Evolutionary conservation across 2,888 invertebrate species (phyloP).

Genomic region (Epicampocera succincta): DNA sequence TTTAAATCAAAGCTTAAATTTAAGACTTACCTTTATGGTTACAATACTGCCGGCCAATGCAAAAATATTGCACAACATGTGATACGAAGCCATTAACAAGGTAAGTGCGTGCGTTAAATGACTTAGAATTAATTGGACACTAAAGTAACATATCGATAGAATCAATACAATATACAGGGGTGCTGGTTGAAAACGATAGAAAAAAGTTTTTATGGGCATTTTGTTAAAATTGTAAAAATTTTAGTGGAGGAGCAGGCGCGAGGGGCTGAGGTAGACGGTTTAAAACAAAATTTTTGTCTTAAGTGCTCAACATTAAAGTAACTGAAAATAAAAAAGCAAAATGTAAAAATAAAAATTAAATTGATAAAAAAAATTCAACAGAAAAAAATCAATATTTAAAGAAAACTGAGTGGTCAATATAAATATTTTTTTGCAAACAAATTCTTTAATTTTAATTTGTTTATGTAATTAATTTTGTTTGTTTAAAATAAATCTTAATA

Average conservation of each 20-base stretch:
- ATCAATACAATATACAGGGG: conserved; percentile 88
- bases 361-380: not conserved
- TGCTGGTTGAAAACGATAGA: conserved; percentile 88
- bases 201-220: conserved; percentile 91
- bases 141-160: conserved; percentile 89
- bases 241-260: not conserved
- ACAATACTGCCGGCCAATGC: conserved; percentile 91
- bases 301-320: conserved; percentile 7
- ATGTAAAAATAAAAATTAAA: not conserved
- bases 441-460: not conserved
- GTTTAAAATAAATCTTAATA: no score
- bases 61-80: conserved; percentile 95
- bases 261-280: conserved; percentile 1
- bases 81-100: conserved; percentile 95
- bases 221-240: conserved; percentile 12
- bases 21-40: conserved; percentile 87
- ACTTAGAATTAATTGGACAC: conserved; percentile 91
- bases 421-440: not conserved
- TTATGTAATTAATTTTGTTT: no score
- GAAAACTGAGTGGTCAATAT: no score
- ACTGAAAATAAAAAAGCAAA: conserved; percentile 59
- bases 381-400: not conserved
- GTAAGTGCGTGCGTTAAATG: conserved; percentile 96
- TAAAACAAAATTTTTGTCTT: conserved; percentile 3
- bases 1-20: conserved; percentile 19